Base-by-base conservation (phyloP, 2,888 invertebrate species). In the Exocentrus adspersus region DNA sequence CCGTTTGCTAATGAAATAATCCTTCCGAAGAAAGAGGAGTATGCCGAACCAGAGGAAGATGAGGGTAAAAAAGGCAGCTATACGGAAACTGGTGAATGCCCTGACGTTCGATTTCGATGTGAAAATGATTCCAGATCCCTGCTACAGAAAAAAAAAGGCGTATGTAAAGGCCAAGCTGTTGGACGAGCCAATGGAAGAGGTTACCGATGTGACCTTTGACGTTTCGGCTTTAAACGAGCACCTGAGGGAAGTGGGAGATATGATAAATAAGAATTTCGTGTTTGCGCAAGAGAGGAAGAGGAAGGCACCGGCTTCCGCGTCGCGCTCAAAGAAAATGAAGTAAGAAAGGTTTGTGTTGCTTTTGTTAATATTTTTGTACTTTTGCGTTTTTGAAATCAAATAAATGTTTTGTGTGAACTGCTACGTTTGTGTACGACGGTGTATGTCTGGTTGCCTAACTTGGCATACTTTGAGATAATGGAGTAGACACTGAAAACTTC, bases 141-240 rank as follows among this genome's bases (percentile, higher is more conserved):
- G 42, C 9, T 65, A 69, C 51, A 57, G 51, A 4, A 75, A 69
- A 37, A 74, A 74, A 45, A 72, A 72, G 28, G 72, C 71, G 1
- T 77, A 72, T 61, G 17, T 78, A 0, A 77, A 72, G 54, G 59
- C 76, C 1, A 75, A 77, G 60, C 53, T 78, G 17, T 57, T 78
- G 4, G 71, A 72, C 43, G 69, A 72, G 37, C 70, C 70, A 7
- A 50, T 62, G 14, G 75, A 73, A 17, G 72, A 73, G 19, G 60
- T 71, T 5, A 53, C 60, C 12, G 71, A 69, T 65, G 46, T 68
- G 3, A 42, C 67, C 14, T 16, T 59, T 28, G 30, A 68, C 58
- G 17, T 16, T 4, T 48, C 63, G 7, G 59, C 46, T n/a, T 54
- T 75, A n/a, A 71, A 72, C 56, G 53, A 66, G 3, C 64, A 64